Base-by-base conservation (phyloP, 1,140 invertebrate species). In the Coelopa frigida region DNA sequence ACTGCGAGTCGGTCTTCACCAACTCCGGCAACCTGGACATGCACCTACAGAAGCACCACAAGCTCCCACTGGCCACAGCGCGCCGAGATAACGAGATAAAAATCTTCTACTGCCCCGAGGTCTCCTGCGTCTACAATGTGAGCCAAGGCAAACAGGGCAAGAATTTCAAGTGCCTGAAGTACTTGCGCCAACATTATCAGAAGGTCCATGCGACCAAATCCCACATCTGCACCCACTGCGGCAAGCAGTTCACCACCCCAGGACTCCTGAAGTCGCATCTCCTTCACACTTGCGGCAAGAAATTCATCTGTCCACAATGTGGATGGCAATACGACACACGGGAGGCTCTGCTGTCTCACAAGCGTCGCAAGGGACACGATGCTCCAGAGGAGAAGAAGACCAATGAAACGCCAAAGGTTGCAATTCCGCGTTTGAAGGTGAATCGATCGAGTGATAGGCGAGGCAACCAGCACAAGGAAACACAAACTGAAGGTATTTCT, bases 161-260 rank as follows among this genome's bases (percentile, higher is more conserved):
- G 38, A 17, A 39, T 24, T 71, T 71, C 44, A 61, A 54, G 50
- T 49, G 46, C 21, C 44, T 68, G 6, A 71, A 70, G 48, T 43
- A 50, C 22, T 36, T 71, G 14, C 56, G 61, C 31, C 59, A 80
- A 70, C 79, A 81, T 56, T 80, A 75, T 55, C 59, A 78, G 23
- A 81, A 80, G 63, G 73, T 77, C 8, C 79, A 81, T 46, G 72
- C 73, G 4, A 63, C 71, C 10, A 80, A 78, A 59, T 70, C 48
- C 11, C 73, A 71, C 51, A 46, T 52, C 2, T 81, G 78, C 54
- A 53, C 51, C 5, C 56, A 55, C n/a, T 81, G 79, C 50, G 49
- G 65, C 1, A 79, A 78, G 54, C 62, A 66, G 44, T 81, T 80
- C 54, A 69, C 76, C 2, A 76, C 73, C 0, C 59, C 72, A 51